phyloP scores from a whole-genome alignment of 2,888 invertebrate species.

The Meta bourneti region DNA sequence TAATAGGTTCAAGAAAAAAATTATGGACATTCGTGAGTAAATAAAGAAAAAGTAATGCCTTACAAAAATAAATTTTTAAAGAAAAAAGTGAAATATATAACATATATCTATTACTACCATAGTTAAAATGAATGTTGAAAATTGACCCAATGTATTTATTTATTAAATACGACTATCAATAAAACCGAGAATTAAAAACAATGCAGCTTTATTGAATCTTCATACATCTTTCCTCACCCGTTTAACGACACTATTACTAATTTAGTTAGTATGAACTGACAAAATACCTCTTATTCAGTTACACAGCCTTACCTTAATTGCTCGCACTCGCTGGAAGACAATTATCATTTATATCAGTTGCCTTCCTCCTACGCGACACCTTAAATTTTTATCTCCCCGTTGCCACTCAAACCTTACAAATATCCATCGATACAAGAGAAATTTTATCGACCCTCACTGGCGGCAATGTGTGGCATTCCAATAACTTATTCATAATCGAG shows the following conservation, averaged over 20 bases:
- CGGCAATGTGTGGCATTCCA: slow-evolving; percentile 15
- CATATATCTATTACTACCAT: no score
- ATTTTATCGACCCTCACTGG: neutral
- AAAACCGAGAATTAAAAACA: no score
- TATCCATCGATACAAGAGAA: slow-evolving; percentile 22
- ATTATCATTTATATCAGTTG: slow-evolving; percentile 16
- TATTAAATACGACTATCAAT: no score
- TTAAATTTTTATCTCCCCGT: neutral
- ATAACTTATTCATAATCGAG: slow-evolving; percentile 62
- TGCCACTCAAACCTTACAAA: neutral
- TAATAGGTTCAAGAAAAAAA: no score
- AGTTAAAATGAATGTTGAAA: no score
- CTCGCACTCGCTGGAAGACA: slow-evolving; percentile 1
- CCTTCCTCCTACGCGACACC: neutral
- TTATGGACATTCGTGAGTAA: no score
- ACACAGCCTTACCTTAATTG: slow-evolving; percentile 3
- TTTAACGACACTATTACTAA: neutral
- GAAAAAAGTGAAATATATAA: no score
- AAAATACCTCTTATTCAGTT: neutral
- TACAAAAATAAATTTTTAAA: no score
- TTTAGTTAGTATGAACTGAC: neutral
- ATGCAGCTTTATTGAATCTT: no score
- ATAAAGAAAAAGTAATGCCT: no score
- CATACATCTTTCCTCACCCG: no score
- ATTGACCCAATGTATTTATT: no score